Conservation (phyloP, 2,888 invertebrate species). For the Cephus runcator region DNA sequence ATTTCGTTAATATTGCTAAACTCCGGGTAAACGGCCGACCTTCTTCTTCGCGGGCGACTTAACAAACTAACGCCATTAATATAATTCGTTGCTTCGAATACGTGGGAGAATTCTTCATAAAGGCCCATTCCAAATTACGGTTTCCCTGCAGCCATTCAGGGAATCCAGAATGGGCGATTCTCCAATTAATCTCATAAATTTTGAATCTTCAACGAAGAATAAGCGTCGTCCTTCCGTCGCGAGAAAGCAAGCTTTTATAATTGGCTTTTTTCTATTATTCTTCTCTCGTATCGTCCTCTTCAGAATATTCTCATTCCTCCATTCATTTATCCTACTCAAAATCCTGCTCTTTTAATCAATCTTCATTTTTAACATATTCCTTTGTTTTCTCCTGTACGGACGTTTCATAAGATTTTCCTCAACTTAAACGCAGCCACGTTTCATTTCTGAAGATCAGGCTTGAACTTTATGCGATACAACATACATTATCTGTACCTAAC, state of each 20-base stretch:
- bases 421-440: not conserved
- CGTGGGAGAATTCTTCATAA: conserved; percentile 52
- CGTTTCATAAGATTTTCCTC: not conserved
- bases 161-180: conserved; percentile 68
- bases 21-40: not conserved
- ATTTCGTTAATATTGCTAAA: conserved; percentile 11
- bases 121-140: conserved; percentile 60
- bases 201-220: conserved; percentile 36
- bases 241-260: not conserved
- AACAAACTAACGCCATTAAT: not conserved
- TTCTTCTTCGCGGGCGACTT: not conserved
- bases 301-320: not conserved
- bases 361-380: not conserved
- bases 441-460: conserved; percentile 12
- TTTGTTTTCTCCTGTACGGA: conserved; percentile 2
- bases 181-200: conserved; percentile 40
- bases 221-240: not conserved
- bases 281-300: not conserved
- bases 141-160: conserved; percentile 76
- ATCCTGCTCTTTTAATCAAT: not conserved
- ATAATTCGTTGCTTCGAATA: not conserved
- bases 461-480: conserved; percentile 19
- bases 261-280: not conserved
- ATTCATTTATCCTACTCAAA: not conserved
- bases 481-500: conserved; percentile 41